Evolutionary conservation across 2,113 vertebrate species (phyloP).

Genomic region (Gnathonemus echidnorhynchus): DNA sequence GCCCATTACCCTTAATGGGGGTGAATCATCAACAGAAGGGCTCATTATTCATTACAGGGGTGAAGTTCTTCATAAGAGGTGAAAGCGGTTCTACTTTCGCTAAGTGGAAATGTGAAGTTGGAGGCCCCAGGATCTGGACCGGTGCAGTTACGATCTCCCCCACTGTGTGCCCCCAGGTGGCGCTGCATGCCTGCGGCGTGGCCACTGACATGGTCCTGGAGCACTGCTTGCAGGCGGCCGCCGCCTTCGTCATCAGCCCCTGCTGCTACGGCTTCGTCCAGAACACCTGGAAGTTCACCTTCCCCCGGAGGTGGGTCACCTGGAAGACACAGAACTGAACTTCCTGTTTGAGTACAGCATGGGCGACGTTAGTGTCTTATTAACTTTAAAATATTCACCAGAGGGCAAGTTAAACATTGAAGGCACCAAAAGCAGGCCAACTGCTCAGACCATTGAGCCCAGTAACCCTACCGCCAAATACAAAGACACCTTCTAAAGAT

Average conservation of each 20-base stretch:
- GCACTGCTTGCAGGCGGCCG: conserved; percentile 71
- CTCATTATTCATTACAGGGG: neutral
- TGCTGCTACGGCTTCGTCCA: conserved; percentile 98
- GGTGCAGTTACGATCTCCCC: conserved; percentile 4
- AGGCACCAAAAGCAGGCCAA: conserved; percentile 13
- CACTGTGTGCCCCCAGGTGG: conserved; percentile 66
- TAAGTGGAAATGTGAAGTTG: neutral
- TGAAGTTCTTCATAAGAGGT: neutral
- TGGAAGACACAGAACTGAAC: neutral
- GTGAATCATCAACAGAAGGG: neutral
- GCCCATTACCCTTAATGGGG: neutral
- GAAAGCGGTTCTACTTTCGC: neutral
- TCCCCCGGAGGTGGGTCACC: conserved; percentile 77
- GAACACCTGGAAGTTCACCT: conserved; percentile 84
- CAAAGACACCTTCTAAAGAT: neutral
- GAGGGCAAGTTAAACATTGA: conserved; percentile 28
- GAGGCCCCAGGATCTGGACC: neutral
- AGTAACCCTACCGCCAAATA: neutral
- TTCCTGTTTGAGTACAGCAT: neutral
- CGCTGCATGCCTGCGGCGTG: conserved; percentile 89
- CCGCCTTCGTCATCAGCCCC: conserved; percentile 82
- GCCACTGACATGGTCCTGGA: conserved; percentile 96
- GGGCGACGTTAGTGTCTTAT: neutral
- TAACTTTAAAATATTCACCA: neutral
- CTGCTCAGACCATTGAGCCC: conserved; percentile 8